Evolutionary conservation across 2,888 invertebrate genomes (phyloP).

Genomic region (Pyrgus malvae): DNA sequence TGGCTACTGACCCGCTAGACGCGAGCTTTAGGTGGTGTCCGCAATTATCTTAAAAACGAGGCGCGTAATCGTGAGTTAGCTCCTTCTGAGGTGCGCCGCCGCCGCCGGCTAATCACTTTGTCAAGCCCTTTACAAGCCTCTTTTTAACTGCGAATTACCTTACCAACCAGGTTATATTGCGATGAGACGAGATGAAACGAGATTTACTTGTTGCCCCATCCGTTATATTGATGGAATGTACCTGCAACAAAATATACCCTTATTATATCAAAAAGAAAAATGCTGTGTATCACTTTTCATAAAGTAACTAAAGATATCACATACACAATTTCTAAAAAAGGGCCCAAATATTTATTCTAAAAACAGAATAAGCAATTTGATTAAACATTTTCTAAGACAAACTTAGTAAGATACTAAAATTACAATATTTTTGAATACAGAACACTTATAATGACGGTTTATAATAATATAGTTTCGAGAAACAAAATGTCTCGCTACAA

Average conservation of each 20-base stretch:
- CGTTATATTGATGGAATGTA: background rate
- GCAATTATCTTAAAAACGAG: constrained; percentile 64
- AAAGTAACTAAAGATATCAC: background rate
- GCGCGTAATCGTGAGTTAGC: constrained; percentile 52
- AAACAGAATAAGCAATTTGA: no score
- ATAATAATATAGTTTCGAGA: no score
- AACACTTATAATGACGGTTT: no score
- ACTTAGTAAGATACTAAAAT: no score
- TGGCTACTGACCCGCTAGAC: constrained; percentile 59
- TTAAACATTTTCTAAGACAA: no score
- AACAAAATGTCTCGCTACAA: no score
- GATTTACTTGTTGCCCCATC: constrained; percentile 16
- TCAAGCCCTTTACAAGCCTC: constrained; percentile 53
- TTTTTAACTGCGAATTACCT: constrained; percentile 55
- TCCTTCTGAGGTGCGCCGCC: constrained; percentile 46
- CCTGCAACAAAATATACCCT: background rate
- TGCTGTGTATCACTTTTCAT: background rate
- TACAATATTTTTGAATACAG: no score
- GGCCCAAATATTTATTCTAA: no score
- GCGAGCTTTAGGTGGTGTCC: constrained; percentile 58
- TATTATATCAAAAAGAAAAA: background rate
- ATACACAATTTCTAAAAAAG: no score
- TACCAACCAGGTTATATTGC: constrained; percentile 46
- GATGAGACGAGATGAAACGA: constrained; percentile 36
- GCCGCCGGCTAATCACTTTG: constrained; percentile 53